A percentile compares a stretch with the other conserved stretches of the same genome.
Conservation (phyloP, 92 coral and sea anemone species). For the Desmophyllum pertusum region DNA sequence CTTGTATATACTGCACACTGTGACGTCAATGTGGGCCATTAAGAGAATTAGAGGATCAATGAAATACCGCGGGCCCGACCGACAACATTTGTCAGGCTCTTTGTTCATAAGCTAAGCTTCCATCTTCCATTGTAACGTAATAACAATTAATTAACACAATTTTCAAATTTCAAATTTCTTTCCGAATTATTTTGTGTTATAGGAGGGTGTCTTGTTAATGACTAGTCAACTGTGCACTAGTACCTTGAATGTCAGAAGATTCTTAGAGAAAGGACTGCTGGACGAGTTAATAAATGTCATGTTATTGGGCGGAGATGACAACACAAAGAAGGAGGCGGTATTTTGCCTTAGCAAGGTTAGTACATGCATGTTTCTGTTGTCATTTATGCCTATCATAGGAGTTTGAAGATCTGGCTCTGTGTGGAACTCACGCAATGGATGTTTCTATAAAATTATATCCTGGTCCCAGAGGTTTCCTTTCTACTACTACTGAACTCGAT, state of each 20-base stretch:
- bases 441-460: too few relatives aligned
- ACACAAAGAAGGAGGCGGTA: conserved; percentile 59
- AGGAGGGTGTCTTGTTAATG: conserved; percentile 54
- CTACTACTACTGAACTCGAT: too few relatives aligned
- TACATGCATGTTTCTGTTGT: not conserved
- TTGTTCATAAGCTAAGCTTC: too few relatives aligned
- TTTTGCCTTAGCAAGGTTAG: conserved; percentile 74
- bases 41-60: not conserved
- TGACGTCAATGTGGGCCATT: not conserved
- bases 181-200: not conserved
- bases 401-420: too few relatives aligned
- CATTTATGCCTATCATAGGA: not conserved
- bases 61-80: too few relatives aligned
- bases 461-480: too few relatives aligned
- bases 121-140: not conserved
- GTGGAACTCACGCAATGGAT: not conserved
- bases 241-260: conserved; percentile 53
- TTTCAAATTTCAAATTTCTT: too few relatives aligned
- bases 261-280: conserved; percentile 59
- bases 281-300: conserved; percentile 62
- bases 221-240: conserved; percentile 42
- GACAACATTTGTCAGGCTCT: not conserved
- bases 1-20: not conserved
- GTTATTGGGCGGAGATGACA: conserved; percentile 49
- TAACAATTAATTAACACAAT: not conserved